These are phyloP conservation scores for Riparia riparia DNA, from an alignment of 2,113 vertebrate genomes.

Conservation along the genomic window DNA sequence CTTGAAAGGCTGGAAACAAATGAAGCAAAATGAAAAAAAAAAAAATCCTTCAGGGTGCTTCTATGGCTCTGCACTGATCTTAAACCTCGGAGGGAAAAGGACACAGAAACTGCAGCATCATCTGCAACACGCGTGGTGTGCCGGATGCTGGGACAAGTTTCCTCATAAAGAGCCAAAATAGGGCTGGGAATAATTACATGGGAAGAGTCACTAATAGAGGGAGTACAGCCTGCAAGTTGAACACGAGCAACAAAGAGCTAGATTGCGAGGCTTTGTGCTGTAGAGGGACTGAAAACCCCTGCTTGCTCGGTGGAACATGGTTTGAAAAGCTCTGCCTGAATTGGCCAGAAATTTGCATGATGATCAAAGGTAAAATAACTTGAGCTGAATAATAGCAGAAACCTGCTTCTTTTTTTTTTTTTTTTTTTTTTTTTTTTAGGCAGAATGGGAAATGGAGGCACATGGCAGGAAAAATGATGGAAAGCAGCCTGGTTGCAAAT, in stretches of 20 bases:
- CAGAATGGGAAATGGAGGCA: background rate
- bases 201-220: conserved; percentile 14
- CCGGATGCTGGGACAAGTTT: background rate
- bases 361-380: conserved; percentile 52
- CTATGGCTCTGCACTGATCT: background rate
- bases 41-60: background rate
- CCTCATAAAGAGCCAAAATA: conserved; percentile 6
- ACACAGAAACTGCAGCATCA: background rate
- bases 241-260: conserved; percentile 48
- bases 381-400: conserved; percentile 33
- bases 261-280: conserved; percentile 50
- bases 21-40: background rate
- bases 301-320: background rate
- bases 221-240: conserved; percentile 9
- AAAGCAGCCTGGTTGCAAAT: background rate
- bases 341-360: conserved; percentile 50
- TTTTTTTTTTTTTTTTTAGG: conserved; percentile 15
- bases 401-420: background rate
- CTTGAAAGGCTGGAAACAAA: background rate
- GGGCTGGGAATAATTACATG: conserved; percentile 4
- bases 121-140: background rate
- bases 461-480: background rate
- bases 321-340: conserved; percentile 59
- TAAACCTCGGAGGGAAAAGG: background rate
- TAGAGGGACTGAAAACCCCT: conserved; percentile 17